Evolutionary conservation across 1,140 invertebrate species (phyloP), one percentile per base, ranked within the genome.

Genomic region (Saccostrea echinata): DNA sequence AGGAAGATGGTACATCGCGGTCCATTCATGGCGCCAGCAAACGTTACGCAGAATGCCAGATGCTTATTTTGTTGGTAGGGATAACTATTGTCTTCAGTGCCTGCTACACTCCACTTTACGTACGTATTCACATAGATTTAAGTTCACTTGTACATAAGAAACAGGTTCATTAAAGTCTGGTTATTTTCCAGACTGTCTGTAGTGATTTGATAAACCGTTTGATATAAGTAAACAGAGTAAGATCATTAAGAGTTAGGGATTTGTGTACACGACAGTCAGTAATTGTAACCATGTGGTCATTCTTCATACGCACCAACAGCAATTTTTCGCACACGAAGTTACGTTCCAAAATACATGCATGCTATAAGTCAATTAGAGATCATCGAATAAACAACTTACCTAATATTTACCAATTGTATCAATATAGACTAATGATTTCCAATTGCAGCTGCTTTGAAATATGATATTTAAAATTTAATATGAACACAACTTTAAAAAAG

Each of bases 61-160:
- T 95, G 95, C 92, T 94, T 13, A 91, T 95, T 35, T 93, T 95
- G 21, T 92, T 95, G 3, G 86, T 95, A 30, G 94, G 94, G 33
- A 94, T 95, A 64, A 95, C 95, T 12, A 84, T 94, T 27, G 93
- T 95, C 30, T 95, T 95, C 90, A 93, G 93, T n/a, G 89, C 92
- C 30, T 95, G 94, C 88, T 95, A 94, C 91, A 88, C 93, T 1
- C 95, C 95, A 3, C 90, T 95, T 68, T 94, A 95, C 91, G 95
- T 95, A 91, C 92, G 94, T 93, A 86, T 83, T 61, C 3, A 30
- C 16, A 43, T 13, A 11, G 71, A 80, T n/a, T 80, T 80, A 18
- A 33, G 21, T 33, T 80, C 9, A 24, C 30, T 33, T 24, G 21
- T 24, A 8, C 24, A 80, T 80, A 43, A 43, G 43, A 43, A 43